Percentiles rank a stretch among this genome's conserved stretches.
Evolutionary conservation across 2,113 vertebrate species (phyloP).

Genomic region (Aspidoscelis tigris): DNA sequence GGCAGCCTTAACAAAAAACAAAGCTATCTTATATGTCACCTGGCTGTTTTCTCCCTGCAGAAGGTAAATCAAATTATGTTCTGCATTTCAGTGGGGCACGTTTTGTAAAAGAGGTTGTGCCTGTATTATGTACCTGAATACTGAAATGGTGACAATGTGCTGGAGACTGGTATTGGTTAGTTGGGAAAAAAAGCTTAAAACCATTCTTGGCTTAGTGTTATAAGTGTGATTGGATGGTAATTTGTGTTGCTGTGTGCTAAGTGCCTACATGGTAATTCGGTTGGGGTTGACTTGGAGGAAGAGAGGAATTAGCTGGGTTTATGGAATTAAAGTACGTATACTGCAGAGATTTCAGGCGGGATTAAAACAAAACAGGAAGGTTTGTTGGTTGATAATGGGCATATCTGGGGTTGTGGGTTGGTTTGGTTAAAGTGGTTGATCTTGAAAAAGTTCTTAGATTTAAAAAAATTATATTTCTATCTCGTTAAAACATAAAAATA

Average conservation of each 20-base stretch:
- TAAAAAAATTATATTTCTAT: too few species aligned
- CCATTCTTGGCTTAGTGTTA: not conserved
- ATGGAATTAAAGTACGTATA: not conserved
- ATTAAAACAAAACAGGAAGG: not conserved
- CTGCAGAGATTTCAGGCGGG: not conserved
- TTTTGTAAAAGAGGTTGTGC: too few species aligned
- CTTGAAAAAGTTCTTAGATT: too few species aligned
- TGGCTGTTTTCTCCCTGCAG: too few species aligned
- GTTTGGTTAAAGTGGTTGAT: too few species aligned
- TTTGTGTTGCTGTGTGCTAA: not conserved
- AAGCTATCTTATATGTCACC: too few species aligned
- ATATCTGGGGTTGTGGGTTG: not conserved
- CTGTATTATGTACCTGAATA: too few species aligned
- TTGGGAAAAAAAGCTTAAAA: not conserved
- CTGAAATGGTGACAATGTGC: too few species aligned
- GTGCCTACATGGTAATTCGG: not conserved
- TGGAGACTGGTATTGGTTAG: not conserved
- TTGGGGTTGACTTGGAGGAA: not conserved
- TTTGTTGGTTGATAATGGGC: not conserved
- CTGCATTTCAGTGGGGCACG: too few species aligned
- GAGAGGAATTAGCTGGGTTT: not conserved
- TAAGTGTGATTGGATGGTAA: not conserved
- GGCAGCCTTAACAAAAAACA: too few species aligned
- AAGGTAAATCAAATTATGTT: too few species aligned
- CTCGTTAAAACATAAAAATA: too few species aligned